A percentile compares a stretch with the other conserved stretches of the same genome.
Conservation (phyloP, 2,797 vertebrate species). For the Micrastur ruficollis region DNA sequence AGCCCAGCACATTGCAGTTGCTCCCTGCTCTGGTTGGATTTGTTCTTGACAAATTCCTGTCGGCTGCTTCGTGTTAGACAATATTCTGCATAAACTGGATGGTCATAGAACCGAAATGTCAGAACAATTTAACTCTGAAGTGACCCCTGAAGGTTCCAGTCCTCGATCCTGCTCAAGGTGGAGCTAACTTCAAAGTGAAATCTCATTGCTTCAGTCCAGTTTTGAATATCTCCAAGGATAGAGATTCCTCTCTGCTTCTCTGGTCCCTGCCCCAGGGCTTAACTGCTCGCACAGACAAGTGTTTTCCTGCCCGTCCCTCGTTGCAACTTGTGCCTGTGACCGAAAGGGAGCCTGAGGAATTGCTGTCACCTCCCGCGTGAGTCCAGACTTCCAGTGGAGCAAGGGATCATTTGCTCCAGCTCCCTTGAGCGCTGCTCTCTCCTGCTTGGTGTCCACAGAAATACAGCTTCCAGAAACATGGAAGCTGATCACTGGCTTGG, state of each 20-base stretch:
- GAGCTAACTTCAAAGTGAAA: background rate
- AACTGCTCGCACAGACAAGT: rapidly evolving
- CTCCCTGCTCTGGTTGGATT: background rate
- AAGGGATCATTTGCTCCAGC: background rate
- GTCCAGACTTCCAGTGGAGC: background rate
- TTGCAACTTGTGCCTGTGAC: background rate
- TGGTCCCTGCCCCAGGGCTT: background rate
- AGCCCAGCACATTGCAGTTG: too few relatives aligned
- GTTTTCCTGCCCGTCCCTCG: background rate
- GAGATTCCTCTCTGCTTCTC: background rate
- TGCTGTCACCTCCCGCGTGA: rapidly evolving
- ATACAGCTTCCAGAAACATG: background rate
- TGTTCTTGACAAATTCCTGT: background rate
- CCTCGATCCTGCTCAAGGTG: background rate
- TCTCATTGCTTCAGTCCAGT: rapidly evolving
- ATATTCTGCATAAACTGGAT: background rate
- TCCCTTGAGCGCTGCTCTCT: background rate
- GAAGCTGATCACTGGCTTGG: background rate
- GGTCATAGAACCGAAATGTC: background rate
- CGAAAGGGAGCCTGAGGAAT: background rate
- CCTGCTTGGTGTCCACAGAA: background rate
- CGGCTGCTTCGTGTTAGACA: background rate
- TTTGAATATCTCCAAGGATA: background rate
- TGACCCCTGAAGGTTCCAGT: background rate
- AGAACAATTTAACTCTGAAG: background rate